These are phyloP conservation scores for Lepidochrysops patricia DNA, from an alignment of 2,888 invertebrate genomes.

Conservation along the genomic window DNA sequence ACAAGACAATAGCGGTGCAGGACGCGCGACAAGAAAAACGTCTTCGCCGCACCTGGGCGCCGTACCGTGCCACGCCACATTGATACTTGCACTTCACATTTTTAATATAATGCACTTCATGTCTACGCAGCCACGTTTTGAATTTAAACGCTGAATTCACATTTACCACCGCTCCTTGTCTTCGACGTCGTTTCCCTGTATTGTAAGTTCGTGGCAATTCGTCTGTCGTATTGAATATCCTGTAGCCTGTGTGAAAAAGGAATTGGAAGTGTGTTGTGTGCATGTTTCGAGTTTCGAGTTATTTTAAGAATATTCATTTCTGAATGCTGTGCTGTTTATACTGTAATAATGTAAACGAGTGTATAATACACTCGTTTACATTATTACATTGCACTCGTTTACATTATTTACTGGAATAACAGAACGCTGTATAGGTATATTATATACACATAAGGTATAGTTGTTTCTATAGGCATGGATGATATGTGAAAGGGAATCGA, in stretches of 20 bases:
- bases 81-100: slow-evolving; percentile 37
- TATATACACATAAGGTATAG: no score
- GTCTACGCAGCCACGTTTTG: neutral
- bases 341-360: no score
- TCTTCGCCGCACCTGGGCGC: slow-evolving; percentile 63
- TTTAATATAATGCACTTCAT: slow-evolving; percentile 4
- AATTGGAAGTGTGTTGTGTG: neutral
- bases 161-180: neutral
- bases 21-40: slow-evolving; percentile 59
- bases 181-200: slow-evolving; percentile 1
- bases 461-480: no score
- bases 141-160: slow-evolving; percentile 1
- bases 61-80: slow-evolving; percentile 30
- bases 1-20: slow-evolving; percentile 28
- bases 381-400: no score
- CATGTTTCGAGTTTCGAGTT: neutral
- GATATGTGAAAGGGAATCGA: no score
- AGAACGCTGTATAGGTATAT: no score
- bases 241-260: neutral
- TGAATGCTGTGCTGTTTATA: no score
- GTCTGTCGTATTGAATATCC: neutral
- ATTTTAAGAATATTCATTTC: neutral
- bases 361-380: no score
- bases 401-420: no score
- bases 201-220: neutral